phyloP scores from a whole-genome alignment of 2,888 invertebrate genomes.

The Drosophila tripunctata region DNA sequence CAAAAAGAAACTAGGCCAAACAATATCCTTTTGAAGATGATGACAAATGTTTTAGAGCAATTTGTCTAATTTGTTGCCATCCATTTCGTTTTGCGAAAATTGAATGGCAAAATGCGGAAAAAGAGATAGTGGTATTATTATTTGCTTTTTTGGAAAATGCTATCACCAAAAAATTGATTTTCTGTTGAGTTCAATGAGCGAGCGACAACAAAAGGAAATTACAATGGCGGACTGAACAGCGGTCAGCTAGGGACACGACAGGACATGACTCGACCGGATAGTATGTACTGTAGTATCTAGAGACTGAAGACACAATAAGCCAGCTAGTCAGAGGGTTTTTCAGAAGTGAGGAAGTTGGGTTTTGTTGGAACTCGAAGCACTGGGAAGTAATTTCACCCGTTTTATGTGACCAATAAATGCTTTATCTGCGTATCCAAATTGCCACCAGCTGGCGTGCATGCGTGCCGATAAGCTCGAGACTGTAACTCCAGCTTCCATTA shows the following conservation, averaged over 20 bases:
- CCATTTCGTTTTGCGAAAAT: constrained; percentile 8
- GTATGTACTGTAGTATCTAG: too few species aligned
- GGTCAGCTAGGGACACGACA: constrained; percentile 18
- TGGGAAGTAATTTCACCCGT: constrained; percentile 70
- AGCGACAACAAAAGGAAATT: constrained; percentile 53
- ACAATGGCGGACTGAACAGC: constrained; percentile 40
- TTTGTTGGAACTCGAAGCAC: too few species aligned
- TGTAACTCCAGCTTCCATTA: constrained; percentile 14
- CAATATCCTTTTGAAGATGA: constrained; percentile 43
- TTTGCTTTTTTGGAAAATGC: constrained; percentile 17
- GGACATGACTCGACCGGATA: constrained; percentile 3
- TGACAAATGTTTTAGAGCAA: constrained; percentile 57
- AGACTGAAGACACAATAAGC: constrained; percentile 10
- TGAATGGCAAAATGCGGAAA: constrained; percentile 16
- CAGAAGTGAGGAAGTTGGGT: too few species aligned
- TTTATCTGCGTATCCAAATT: constrained; percentile 78
- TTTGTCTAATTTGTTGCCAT: constrained; percentile 65
- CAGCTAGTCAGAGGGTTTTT: too few species aligned
- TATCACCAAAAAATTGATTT: constrained; percentile 60
- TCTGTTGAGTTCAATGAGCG: constrained; percentile 32
- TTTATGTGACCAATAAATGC: constrained; percentile 79
- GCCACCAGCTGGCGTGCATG: constrained; percentile 73
- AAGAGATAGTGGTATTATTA: constrained; percentile 7
- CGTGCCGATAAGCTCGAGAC: constrained; percentile 73
- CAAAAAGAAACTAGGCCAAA: constrained; percentile 12